phyloP scores from a whole-genome alignment of 1,140 invertebrate species.

The Oscheius sp. region DNA sequence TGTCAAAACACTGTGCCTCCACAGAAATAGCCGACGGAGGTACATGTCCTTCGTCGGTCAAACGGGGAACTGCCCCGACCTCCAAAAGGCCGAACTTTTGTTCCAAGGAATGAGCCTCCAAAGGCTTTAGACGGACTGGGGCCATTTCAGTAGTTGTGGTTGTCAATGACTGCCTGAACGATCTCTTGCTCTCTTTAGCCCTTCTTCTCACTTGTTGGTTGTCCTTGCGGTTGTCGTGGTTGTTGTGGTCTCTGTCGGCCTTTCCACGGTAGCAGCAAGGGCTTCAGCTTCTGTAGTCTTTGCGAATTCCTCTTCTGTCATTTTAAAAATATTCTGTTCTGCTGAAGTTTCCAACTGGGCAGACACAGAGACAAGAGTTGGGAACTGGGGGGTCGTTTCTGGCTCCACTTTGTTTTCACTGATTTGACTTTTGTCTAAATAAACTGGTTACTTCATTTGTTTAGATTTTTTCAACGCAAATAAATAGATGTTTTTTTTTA shows the following conservation, averaged over 20 bases:
- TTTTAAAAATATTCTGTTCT: not conserved
- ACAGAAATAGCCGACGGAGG: not conserved
- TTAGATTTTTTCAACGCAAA: too few species aligned
- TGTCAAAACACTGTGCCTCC: constrained; percentile 11
- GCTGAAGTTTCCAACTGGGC: not conserved
- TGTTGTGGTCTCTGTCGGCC: not conserved
- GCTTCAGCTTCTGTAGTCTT: too few species aligned
- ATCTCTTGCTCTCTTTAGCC: too few species aligned
- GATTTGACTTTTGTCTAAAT: too few species aligned
- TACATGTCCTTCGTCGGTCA: constrained; percentile 14
- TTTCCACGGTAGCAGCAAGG: not conserved
- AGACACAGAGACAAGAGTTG: not conserved
- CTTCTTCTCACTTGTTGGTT: too few species aligned
- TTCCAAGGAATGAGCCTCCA: not conserved
- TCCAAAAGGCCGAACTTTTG: not conserved
- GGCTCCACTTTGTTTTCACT: not conserved
- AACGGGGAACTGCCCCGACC: not conserved
- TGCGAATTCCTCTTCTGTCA: not conserved
- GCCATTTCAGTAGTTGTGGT: not conserved
- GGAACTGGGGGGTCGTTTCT: not conserved
- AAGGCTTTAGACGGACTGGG: not conserved
- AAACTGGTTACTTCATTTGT: too few species aligned
- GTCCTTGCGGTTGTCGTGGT: too few species aligned
- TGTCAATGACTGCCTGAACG: not conserved
- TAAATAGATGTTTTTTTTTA: too few species aligned